Percentiles rank a stretch among this genome's conserved stretches.
These are phyloP conservation scores for Palythoa grandis DNA, from an alignment of 92 coral and sea anemone genomes.

Conservation along the genomic window DNA sequence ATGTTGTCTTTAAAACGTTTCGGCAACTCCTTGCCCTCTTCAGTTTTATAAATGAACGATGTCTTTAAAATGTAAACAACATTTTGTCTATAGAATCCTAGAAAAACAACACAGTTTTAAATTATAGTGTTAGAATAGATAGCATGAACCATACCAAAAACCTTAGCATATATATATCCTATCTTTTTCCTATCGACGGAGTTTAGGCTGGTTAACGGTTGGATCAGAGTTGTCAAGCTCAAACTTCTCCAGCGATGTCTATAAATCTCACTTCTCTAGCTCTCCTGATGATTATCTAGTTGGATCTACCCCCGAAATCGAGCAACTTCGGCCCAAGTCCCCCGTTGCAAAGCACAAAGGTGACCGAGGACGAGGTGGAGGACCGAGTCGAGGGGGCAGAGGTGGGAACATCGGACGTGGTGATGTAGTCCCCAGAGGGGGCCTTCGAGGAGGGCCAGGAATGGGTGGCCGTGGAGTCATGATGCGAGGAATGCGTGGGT, in stretches of 20 bases:
- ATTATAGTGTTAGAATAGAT: no score
- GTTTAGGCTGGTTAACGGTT: slow-evolving; percentile 91
- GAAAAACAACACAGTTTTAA: no score
- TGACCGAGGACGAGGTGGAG: slow-evolving; percentile 89
- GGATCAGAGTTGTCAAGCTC: slow-evolving; percentile 94
- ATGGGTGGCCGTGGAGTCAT: slow-evolving; percentile 84
- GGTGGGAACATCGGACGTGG: slow-evolving; percentile 74
- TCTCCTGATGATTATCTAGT: slow-evolving; percentile 87
- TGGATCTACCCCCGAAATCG: slow-evolving; percentile 93
- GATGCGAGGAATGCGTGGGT: slow-evolving; percentile 74
- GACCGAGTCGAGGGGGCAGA: slow-evolving; percentile 61
- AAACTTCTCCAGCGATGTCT: slow-evolving; percentile 93
- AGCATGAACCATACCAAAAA: background rate
- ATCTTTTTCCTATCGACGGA: background rate
- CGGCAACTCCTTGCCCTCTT: no score
- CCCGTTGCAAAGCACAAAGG: slow-evolving; percentile 96
- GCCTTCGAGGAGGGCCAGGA: slow-evolving; percentile 83
- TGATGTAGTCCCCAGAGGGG: slow-evolving; percentile 70
- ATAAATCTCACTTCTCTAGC: slow-evolving; percentile 87
- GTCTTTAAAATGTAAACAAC: no score
- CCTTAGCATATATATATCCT: background rate
- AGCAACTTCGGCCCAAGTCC: slow-evolving; percentile 95
- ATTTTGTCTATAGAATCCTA: no score
- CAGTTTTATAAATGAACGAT: no score
- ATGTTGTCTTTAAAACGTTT: no score